A percentile compares a stretch with the other conserved stretches of the same genome.
Conservation (phyloP, 2,888 invertebrate species). For the Gandaritis pyraliata region DNA sequence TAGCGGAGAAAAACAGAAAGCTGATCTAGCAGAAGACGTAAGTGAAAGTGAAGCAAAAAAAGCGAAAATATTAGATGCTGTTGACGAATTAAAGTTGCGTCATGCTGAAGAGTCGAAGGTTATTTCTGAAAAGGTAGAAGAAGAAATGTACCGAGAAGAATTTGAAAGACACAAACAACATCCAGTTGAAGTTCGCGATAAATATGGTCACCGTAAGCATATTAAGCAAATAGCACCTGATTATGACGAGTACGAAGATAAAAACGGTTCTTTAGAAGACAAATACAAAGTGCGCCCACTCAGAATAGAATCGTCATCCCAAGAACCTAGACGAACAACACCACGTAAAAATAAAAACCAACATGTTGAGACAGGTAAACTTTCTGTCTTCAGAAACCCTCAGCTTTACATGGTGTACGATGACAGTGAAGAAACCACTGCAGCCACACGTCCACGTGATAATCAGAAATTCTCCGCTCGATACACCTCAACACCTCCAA, state of each 20-base stretch:
- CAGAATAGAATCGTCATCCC: slow-evolving; percentile 39
- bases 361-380: slow-evolving; percentile 53
- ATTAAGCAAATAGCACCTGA: slow-evolving; percentile 47
- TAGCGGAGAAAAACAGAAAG: slow-evolving; percentile 50
- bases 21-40: slow-evolving; percentile 46
- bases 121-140: slow-evolving; percentile 69
- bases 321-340: slow-evolving; percentile 42
- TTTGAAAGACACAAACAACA: slow-evolving; percentile 34
- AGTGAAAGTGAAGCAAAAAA: slow-evolving; percentile 69
- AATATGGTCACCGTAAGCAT: slow-evolving; percentile 47
- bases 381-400: slow-evolving; percentile 73
- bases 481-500: slow-evolving; percentile 39
- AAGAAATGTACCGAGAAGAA: slow-evolving; percentile 68
- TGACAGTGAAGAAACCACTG: slow-evolving; percentile 49
- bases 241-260: slow-evolving; percentile 70
- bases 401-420: slow-evolving; percentile 61
- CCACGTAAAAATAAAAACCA: slow-evolving; percentile 46
- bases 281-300: slow-evolving; percentile 58
- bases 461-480: slow-evolving; percentile 51
- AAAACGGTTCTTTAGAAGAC: slow-evolving; percentile 49
- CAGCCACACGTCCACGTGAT: slow-evolving; percentile 28
- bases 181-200: slow-evolving; percentile 46
- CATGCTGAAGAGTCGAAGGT: slow-evolving; percentile 69
- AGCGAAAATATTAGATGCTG: slow-evolving; percentile 65
- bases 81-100: slow-evolving; percentile 71